Percentiles rank a stretch among this genome's conserved stretches.
Conservation (phyloP, 2,888 invertebrate genomes). For the Microdon myrmicae region DNA sequence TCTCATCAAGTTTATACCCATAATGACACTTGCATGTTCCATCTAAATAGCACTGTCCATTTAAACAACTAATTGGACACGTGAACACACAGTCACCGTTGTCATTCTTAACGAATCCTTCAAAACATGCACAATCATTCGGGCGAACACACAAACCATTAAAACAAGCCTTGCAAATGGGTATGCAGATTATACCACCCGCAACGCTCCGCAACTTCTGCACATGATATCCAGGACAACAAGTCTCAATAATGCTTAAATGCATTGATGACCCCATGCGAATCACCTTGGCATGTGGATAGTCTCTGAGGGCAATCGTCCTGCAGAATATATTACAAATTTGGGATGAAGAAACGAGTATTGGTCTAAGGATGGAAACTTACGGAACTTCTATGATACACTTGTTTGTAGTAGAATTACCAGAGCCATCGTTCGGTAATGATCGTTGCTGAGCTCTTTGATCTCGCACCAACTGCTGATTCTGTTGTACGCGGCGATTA, state of each 20-base stretch:
- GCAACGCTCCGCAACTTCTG: constrained; percentile 54
- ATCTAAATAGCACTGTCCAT: constrained; percentile 71
- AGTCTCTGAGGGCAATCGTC: constrained; percentile 58
- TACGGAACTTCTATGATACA: constrained; percentile 63
- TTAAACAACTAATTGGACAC: constrained; percentile 69
- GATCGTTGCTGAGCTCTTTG: constrained; percentile 5
- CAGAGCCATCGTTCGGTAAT: constrained; percentile 2
- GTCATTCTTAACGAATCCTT: constrained; percentile 61
- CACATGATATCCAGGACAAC: constrained; percentile 75
- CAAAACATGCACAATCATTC: constrained; percentile 60
- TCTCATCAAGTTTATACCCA: constrained; percentile 70
- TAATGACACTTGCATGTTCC: constrained; percentile 75
- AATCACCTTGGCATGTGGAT: constrained; percentile 53
- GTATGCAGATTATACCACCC: constrained; percentile 57
- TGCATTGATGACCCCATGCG: constrained; percentile 68
- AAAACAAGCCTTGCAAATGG: constrained; percentile 59
- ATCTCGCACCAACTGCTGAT: constrained; percentile 10
- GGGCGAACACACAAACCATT: constrained; percentile 61
- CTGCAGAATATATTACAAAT: constrained; percentile 42
- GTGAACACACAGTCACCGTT: constrained; percentile 63
- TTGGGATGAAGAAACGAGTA: neutral
- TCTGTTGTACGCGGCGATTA: constrained; percentile 4
- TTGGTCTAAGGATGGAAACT: constrained; percentile 48
- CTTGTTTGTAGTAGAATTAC: constrained; percentile 53
- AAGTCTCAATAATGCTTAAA: constrained; percentile 73